Evolutionary conservation across 2,113 vertebrate species (phyloP).

Genomic region (Cavia porcellus): DNA sequence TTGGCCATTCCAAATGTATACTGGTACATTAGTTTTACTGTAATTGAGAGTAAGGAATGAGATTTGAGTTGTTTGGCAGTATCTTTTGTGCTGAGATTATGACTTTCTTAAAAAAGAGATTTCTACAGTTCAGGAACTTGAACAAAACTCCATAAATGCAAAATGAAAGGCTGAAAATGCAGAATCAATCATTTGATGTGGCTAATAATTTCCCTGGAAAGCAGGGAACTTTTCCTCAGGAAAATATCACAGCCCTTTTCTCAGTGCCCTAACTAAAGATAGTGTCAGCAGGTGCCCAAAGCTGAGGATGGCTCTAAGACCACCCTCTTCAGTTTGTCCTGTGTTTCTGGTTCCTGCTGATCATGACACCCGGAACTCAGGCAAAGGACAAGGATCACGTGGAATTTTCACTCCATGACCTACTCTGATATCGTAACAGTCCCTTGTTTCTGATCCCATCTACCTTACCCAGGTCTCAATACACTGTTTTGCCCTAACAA

Average conservation of each 20-base stretch:
- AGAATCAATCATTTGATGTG: background rate
- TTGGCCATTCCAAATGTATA: background rate
- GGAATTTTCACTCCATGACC: background rate
- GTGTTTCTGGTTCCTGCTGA: background rate
- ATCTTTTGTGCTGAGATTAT: constrained; percentile 1
- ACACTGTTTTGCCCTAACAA: background rate
- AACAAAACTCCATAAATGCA: constrained; percentile 37
- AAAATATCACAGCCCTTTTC: background rate
- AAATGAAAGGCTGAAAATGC: background rate
- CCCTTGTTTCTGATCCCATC: background rate
- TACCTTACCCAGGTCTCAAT: background rate
- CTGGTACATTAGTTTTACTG: background rate
- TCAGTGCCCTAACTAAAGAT: background rate
- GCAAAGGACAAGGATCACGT: background rate
- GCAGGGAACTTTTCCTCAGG: background rate
- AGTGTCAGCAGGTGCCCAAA: background rate
- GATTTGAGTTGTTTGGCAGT: constrained; percentile 41
- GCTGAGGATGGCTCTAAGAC: background rate
- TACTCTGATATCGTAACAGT: background rate
- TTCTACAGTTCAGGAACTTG: constrained; percentile 32
- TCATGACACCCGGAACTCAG: background rate
- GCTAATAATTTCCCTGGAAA: constrained; percentile 28
- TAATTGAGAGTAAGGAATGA: background rate
- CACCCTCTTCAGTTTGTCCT: background rate
- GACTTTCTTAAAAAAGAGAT: background rate